These are phyloP conservation scores for Elmis aenea DNA, from an alignment of 2,888 invertebrate genomes.

Conservation along the genomic window DNA sequence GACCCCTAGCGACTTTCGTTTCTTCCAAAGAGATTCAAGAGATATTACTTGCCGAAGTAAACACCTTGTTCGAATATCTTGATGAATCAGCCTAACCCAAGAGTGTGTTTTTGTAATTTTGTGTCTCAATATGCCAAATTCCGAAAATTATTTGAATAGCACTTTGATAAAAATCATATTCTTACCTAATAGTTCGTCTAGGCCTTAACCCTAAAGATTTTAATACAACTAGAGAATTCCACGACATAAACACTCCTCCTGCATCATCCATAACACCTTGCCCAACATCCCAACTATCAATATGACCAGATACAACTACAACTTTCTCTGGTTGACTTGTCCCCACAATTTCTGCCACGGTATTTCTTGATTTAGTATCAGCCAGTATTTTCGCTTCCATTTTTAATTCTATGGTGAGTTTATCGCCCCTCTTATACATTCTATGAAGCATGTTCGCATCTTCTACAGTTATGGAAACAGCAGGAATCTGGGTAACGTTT, in stretches of 20 bases:
- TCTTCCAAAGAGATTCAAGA: no score
- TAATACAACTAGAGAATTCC: slow-evolving; percentile 65
- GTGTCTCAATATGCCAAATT: no score
- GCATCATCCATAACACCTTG: slow-evolving; percentile 85
- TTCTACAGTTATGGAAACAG: slow-evolving; percentile 70
- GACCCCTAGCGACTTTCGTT: no score
- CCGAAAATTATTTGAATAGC: no score
- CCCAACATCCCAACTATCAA: slow-evolving; percentile 85
- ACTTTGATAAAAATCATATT: no score
- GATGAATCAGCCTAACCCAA: no score
- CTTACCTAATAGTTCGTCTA: slow-evolving; percentile 62
- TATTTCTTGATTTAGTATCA: slow-evolving; percentile 63
- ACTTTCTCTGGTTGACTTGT: slow-evolving; percentile 47
- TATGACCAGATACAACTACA: slow-evolving; percentile 74
- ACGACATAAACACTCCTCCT: slow-evolving; percentile 73
- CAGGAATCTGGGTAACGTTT: slow-evolving; percentile 60
- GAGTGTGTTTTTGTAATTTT: no score
- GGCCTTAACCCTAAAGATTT: slow-evolving; percentile 60
- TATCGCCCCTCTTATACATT: slow-evolving; percentile 37
- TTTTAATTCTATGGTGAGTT: slow-evolving; percentile 53
- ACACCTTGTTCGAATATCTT: no score
- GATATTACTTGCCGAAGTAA: no score
- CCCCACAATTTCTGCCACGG: slow-evolving; percentile 58
- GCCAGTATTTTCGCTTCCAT: slow-evolving; percentile 59
- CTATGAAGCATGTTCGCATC: slow-evolving; percentile 70